Evolutionary conservation across 2,888 invertebrate genomes (phyloP).

Genomic region (Adineta ricciae): DNA sequence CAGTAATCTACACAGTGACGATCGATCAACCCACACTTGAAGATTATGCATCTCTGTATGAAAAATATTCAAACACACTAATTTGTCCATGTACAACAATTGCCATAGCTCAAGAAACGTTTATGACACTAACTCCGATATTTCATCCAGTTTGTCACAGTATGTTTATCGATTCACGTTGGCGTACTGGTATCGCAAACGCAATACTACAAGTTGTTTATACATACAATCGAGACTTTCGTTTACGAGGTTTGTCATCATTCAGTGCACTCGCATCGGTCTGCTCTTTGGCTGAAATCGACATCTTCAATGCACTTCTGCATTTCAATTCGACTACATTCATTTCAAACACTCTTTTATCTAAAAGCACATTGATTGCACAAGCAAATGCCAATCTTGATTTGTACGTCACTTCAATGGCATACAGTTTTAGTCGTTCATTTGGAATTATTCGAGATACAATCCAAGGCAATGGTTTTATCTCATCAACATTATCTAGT

Average conservation of each 20-base stretch:
- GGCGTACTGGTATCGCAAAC: background rate
- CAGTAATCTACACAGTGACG: background rate
- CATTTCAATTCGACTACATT: background rate
- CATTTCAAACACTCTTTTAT: background rate
- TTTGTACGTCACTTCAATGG: background rate
- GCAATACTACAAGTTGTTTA: background rate
- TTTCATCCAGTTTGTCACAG: background rate
- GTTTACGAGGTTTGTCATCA: background rate
- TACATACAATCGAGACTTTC: background rate
- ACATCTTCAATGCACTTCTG: background rate
- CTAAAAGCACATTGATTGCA: background rate
- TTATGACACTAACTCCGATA: background rate
- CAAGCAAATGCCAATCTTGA: background rate
- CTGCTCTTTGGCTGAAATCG: background rate
- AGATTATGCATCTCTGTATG: background rate
- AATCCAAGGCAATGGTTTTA: background rate
- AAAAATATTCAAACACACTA: background rate
- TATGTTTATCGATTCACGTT: background rate
- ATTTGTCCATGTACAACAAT: background rate
- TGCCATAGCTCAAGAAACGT: background rate
- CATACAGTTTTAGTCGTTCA: background rate
- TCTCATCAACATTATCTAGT: background rate
- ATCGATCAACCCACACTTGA: background rate
- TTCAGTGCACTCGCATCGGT: background rate
- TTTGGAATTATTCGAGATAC: background rate